Evolutionary conservation across 2,888 invertebrate genomes (phyloP), one percentile per base, ranked within the genome.

Genomic region (Muscina levida): DNA sequence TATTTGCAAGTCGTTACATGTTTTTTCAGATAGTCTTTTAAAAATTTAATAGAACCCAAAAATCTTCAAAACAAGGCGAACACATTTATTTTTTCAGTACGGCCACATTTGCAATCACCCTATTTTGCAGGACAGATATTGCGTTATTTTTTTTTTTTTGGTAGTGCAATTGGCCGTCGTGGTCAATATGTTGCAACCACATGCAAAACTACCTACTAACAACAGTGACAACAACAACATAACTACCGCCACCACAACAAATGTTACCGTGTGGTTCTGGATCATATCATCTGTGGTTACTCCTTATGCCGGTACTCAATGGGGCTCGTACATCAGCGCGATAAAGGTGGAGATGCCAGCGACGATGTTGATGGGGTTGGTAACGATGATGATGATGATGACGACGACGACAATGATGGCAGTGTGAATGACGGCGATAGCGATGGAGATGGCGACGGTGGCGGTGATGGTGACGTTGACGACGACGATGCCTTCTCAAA

Each of bases 161-260:
- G 24, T 22, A 24, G 53, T 31, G 13, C 67, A 51, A 39, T 48
- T 13, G 51, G 22, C 39, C 37, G 62, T 42, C 42, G 42, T 77
- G 73, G 48, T 42, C 17, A 71, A 66, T 44, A 67, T 37, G 48
- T 37, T 62, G 31, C 4, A 19, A 26, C 22, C 53, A 72, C 65
- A 74, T 77, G 77, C 74, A 74, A 81, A 81, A 77, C 26, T 72
- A 72, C 74, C n/a, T n/a, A n/a, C n/a, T n/a, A n/a, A n/a, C n/a
- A 31, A 8, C 8, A 31, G 31, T 31, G 8, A 8, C 44, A 65
- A 72, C 62, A 77, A 81, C 42, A 59, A 17, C 10, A 19, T 19
- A 37, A 59, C 59, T 26, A n/a, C 13, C 24, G n/a, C 48, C n/a
- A 19, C 31, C 26, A 26, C 53, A 6, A 31, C 15, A 26, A 31